Evolutionary conservation across 2,888 invertebrate species (phyloP).

Genomic region (Nomada lathburiana): DNA sequence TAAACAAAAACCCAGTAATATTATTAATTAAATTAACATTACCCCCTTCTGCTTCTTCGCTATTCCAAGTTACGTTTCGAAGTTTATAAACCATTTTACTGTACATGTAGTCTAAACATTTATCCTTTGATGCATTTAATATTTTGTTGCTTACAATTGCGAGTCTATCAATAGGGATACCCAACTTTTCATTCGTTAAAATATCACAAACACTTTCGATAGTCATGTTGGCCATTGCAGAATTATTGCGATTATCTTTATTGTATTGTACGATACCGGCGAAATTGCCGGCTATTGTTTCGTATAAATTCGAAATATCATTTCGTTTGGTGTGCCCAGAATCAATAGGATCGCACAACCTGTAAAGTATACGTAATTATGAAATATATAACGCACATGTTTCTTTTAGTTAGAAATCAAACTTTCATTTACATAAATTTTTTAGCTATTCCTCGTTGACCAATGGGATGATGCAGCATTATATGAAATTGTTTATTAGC

Average conservation of each 20-base stretch:
- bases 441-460: constrained; percentile 88
- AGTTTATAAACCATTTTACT: constrained; percentile 90
- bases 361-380: constrained; percentile 78
- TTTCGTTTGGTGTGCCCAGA: constrained; percentile 86
- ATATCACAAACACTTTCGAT: constrained; percentile 93
- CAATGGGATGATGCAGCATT: constrained; percentile 87
- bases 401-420: background rate
- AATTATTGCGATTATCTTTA: constrained; percentile 92
- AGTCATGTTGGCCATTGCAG: constrained; percentile 89
- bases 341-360: constrained; percentile 91
- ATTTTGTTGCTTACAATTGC: constrained; percentile 90
- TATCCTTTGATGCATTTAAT: constrained; percentile 88
- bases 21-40: constrained; percentile 42
- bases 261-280: constrained; percentile 97
- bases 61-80: constrained; percentile 89
- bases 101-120: constrained; percentile 94
- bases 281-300: constrained; percentile 93
- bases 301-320: constrained; percentile 93
- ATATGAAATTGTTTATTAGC: constrained; percentile 89
- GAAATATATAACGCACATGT: background rate
- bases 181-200: constrained; percentile 88
- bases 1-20: background rate
- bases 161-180: constrained; percentile 88
- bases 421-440: constrained; percentile 88
- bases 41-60: constrained; percentile 88